Evolutionary conservation across 2,888 invertebrate genomes (phyloP), one percentile per base, ranked within the genome.

Genomic region (Himalopsyche kuldschensis): DNA sequence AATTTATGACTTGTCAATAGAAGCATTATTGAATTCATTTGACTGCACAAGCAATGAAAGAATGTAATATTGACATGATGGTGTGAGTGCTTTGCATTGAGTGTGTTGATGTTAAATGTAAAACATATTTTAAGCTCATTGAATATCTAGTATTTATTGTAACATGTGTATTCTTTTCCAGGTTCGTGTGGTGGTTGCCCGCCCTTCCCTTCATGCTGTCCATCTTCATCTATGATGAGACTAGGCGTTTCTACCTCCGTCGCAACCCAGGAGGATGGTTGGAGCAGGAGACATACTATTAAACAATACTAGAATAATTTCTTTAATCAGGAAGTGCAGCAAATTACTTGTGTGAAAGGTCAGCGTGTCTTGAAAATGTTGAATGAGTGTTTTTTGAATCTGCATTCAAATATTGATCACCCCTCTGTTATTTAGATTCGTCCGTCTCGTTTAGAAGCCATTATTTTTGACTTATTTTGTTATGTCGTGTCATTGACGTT

Each of bases 131-230:
- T 41, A 15, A 41, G 15, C 15, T 15, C 41, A 15, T 15, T 41
- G 15, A 41, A 41, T 15, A 15, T 41, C 15, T 41, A 11, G 11
- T 41, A 41, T 41, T 41, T 41, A 41, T 15, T 41, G 2, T 3
- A 15, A 41, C 15, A 24, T 20, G 17, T 41, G 1, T 75, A n/a
- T 69, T 27, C 10, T 75, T 11, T 80, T 32, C 78, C 90, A 98
- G 99, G 93, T 97, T 98, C 91, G 96, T 97, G 89, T 99, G 99
- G 99, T 99, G 99, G 99, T 93, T 99, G 92, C 98, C 98, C 87
- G 98, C 98, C 88, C 93, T 99, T 90, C 99, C 99, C 88, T 99
- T 99, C 95, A 97, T 97, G 94, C 93, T 99, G 92, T 95, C 98
- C 90, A 99, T 99, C 93, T 99, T 99, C 94, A 95, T 99, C 91